A percentile compares a stretch with the other conserved stretches of the same genome.
Conservation (phyloP, 2,797 vertebrate species). For the Cryptoprocta ferox region DNA sequence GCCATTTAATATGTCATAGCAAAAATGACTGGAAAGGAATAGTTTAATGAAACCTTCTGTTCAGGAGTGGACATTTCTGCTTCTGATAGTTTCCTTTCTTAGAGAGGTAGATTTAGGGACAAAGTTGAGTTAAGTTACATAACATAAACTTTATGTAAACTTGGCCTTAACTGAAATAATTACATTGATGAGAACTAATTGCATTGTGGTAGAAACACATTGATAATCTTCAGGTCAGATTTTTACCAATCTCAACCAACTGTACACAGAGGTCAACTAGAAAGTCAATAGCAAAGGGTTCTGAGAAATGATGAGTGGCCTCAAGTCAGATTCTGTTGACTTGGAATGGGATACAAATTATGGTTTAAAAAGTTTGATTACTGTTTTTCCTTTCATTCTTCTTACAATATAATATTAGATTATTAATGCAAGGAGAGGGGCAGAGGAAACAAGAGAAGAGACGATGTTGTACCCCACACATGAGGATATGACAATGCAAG, state of each 20-base stretch:
- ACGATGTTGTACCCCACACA: background rate
- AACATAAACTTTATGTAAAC: slow-evolving; percentile 7
- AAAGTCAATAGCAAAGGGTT: background rate
- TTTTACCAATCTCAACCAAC: slow-evolving; percentile 19
- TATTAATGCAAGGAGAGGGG: background rate
- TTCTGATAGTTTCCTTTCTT: slow-evolving; percentile 31
- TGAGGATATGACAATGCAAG: background rate
- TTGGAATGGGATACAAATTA: slow-evolving; percentile 17
- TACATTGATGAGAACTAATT: slow-evolving; percentile 22
- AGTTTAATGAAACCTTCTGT: slow-evolving; percentile 27
- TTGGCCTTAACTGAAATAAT: slow-evolving; percentile 15
- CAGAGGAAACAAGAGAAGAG: background rate
- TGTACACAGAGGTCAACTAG: background rate
- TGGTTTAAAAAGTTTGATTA: background rate
- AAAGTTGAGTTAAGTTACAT: slow-evolving; percentile 37
- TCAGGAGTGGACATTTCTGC: slow-evolving; percentile 25
- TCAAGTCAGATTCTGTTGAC: slow-evolving; percentile 23
- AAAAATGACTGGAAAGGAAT: slow-evolving; percentile 30
- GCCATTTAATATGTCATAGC: background rate
- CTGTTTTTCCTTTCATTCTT: background rate
- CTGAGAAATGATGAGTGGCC: background rate
- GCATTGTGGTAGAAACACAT: background rate
- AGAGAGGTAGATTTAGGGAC: background rate
- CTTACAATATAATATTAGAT: background rate
- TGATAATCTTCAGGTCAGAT: slow-evolving; percentile 31